Evolutionary conservation across 2,113 vertebrate genomes (phyloP), one percentile per base, ranked within the genome.

Genomic region (Eurypyga helias): DNA sequence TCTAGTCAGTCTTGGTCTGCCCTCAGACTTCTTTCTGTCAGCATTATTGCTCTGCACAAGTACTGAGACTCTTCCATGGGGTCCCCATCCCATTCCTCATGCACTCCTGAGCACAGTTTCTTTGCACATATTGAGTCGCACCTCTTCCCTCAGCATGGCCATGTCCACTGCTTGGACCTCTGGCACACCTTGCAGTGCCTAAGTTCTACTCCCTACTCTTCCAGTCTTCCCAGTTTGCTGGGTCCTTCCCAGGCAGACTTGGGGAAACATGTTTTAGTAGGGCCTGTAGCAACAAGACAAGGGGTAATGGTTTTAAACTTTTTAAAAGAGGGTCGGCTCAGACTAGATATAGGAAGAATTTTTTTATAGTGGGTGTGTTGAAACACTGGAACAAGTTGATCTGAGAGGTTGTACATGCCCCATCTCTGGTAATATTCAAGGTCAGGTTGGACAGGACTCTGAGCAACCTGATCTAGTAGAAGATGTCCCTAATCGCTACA

Each of bases 1-100:
- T 45, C 80, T 33, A 28, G 34, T 33, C 38, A 83, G 4, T 29
- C 28, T 46, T 26, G 4, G 25, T 51, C 36, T 69, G 4, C 10
- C 12, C 9, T 83, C 26, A 38, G 0, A 46, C 9, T 26, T 83
- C 38, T 71, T 49, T n/a, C 31, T 0, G 0, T 52, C n/a, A 52
- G 41, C 0, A 3, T 83, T 54, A 67, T 33, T 94, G 7, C 29
- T 64, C 34, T 58, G 21, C 5, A 6, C 13, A 36, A 54, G 1
- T 23, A 58, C 15, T 24, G 36, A 41, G 7, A 36, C 43, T 67
- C 13, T 86, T 33, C 10, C 34, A 4, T 17, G 10, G 17, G 9
- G 8, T 18, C n/a, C n/a, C 66, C 6, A 15, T 55, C 29, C 31
- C n/a, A 43, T 33, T 33, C 15, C 54, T 23, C 34, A 17, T 25